Evolutionary conservation across 2,113 vertebrate genomes (phyloP).

Genomic region (Microtus montanus): DNA sequence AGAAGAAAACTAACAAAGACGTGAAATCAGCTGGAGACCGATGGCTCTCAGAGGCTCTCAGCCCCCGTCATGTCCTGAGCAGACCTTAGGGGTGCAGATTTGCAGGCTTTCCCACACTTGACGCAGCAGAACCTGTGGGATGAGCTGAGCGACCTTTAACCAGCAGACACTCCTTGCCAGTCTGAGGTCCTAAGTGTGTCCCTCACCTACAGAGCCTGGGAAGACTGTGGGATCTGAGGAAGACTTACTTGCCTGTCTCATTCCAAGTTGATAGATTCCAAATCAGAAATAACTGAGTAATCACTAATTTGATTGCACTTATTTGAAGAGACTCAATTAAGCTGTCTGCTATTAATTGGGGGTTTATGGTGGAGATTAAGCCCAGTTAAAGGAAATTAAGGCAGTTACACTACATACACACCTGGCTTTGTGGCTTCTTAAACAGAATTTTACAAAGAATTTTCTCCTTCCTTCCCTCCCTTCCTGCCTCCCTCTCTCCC

Average conservation of each 20-base stretch:
- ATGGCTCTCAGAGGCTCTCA: background rate
- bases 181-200: background rate
- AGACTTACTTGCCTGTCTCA: background rate
- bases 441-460: background rate
- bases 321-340: conserved; percentile 62
- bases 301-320: conserved; percentile 65
- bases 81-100: background rate
- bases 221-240: background rate
- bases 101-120: too few relatives aligned
- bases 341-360: conserved; percentile 62
- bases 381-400: conserved; percentile 63
- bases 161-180: background rate
- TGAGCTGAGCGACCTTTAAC: background rate
- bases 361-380: conserved; percentile 56
- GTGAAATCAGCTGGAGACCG: background rate
- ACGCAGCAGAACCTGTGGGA: background rate
- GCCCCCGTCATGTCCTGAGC: background rate
- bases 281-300: conserved; percentile 63
- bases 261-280: conserved; percentile 53
- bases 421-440: conserved; percentile 15
- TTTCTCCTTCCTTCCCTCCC: background rate
- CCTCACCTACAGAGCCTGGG: background rate
- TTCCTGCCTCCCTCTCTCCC: accelerated
- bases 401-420: conserved; percentile 28
- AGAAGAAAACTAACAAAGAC: background rate